Evolutionary conservation across 2,113 vertebrate species (phyloP), one percentile per base, ranked within the genome.

Genomic region (Etheostoma spectabile): DNA sequence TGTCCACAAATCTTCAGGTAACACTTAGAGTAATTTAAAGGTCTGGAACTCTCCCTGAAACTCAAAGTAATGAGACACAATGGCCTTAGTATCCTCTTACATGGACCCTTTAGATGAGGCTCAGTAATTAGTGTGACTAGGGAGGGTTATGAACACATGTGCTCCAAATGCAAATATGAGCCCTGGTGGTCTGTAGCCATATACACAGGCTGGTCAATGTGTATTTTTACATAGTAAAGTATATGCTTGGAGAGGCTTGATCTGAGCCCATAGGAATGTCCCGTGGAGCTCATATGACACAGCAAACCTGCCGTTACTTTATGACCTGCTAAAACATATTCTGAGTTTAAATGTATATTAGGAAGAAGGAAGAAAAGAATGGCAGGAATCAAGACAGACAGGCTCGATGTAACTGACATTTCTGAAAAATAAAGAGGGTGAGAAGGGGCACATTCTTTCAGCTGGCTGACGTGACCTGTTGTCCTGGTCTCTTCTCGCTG

Each of bases 211-310:
- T 14, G 18, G 67, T 42, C 61, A 48, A 18, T 86, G 88, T 84
- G 84, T 92, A 88, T 88, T 92, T 93, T 88, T 89, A 88, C 64
- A 87, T 80, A 71, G 81, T 85, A 89, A 87, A 92, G 83, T 87
- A 89, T 88, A 92, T 77, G 79, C 81, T 80, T 68, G 52, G 5
- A 86, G 68, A 85, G 73, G 68, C 48, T 85, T 73, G 81, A 86
- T 79, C 61, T 57, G 24, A 70, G 68, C 69, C 49, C 80, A 33
- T 60, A 79, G 85, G 87, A 88, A 91, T 91, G 75, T 83, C 80
- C 78, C 62, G 80, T 16, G 69, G 71, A 59, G 74, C 68, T 86
- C 73, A 45, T 52, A 79, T 62, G 55, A 65, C 49, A 61, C 38
- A 24, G 48, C 0, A 0, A 57, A 62, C 27, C 74, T 71, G 72